These are phyloP conservation scores for Leuctra nigra DNA, from an alignment of 2,888 invertebrate genomes.

Conservation along the genomic window DNA sequence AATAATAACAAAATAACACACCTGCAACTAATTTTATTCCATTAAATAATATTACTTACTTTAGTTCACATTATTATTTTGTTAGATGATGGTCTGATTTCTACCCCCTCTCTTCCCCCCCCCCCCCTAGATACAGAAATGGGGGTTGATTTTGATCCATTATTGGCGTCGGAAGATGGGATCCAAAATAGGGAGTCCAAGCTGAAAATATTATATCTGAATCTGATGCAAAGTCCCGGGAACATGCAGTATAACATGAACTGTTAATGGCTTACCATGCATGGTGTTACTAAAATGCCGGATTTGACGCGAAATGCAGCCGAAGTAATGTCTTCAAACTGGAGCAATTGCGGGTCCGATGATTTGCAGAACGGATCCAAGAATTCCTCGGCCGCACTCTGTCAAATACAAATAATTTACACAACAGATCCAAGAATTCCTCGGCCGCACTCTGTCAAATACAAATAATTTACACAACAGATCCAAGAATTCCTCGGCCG, in stretches of 20 bases:
- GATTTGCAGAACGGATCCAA: constrained; percentile 56
- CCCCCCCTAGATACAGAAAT: no score
- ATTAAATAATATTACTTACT: neutral
- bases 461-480: constrained; percentile 58
- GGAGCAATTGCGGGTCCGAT: constrained; percentile 59
- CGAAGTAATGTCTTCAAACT: constrained; percentile 81
- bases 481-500: constrained; percentile 37
- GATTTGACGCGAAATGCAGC: constrained; percentile 83
- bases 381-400: constrained; percentile 29
- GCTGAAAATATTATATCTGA: no score
- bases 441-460: constrained; percentile 28
- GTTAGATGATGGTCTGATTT: no score
- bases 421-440: constrained; percentile 44
- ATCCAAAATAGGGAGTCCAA: no score
- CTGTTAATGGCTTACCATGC: constrained; percentile 55
- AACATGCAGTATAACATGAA: neutral
- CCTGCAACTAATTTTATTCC: neutral
- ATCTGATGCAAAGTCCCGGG: neutral
- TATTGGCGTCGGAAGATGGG: no score
- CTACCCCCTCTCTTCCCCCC: no score
- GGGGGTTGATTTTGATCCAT: no score
- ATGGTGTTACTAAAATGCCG: constrained; percentile 78
- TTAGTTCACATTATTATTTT: neutral
- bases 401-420: constrained; percentile 61
- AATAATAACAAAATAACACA: no score